phyloP scores from a whole-genome alignment of 2,888 invertebrate species.

The Cyaniris semiargus region DNA sequence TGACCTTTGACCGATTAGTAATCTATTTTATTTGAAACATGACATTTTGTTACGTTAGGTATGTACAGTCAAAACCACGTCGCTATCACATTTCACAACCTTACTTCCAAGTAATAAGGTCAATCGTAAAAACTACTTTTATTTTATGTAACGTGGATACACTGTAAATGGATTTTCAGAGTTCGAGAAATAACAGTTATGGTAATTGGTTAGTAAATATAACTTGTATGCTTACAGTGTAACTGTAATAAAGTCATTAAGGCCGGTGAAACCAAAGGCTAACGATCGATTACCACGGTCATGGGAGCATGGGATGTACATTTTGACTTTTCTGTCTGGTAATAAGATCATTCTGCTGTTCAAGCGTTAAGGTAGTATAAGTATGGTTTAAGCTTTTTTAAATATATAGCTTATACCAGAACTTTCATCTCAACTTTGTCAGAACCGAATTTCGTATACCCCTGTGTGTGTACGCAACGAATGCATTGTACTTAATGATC shows the following conservation, averaged over 20 bases:
- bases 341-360: neutral
- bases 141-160: conserved; percentile 4
- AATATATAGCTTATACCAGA: too few relatives aligned
- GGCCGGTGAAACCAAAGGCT: neutral
- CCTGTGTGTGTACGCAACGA: too few relatives aligned
- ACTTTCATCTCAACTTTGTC: neutral
- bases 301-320: too few relatives aligned
- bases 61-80: neutral
- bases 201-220: conserved; percentile 17
- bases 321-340: neutral
- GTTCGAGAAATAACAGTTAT: conserved; percentile 16
- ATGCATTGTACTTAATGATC: too few relatives aligned
- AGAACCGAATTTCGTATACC: neutral
- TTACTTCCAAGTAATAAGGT: neutral
- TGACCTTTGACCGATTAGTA: too few relatives aligned
- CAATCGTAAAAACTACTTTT: neutral
- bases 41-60: too few relatives aligned
- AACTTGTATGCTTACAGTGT: neutral
- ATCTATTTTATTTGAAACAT: too few relatives aligned
- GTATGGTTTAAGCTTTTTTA: too few relatives aligned
- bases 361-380: too few relatives aligned
- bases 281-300: neutral
- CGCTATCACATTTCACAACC: too few relatives aligned
- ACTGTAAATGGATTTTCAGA: conserved; percentile 14
- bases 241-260: neutral